A percentile compares a stretch with the other conserved stretches of the same genome.
phyloP scores from a whole-genome alignment of 2,797 vertebrate species.

The Podarcis lilfordi region DNA sequence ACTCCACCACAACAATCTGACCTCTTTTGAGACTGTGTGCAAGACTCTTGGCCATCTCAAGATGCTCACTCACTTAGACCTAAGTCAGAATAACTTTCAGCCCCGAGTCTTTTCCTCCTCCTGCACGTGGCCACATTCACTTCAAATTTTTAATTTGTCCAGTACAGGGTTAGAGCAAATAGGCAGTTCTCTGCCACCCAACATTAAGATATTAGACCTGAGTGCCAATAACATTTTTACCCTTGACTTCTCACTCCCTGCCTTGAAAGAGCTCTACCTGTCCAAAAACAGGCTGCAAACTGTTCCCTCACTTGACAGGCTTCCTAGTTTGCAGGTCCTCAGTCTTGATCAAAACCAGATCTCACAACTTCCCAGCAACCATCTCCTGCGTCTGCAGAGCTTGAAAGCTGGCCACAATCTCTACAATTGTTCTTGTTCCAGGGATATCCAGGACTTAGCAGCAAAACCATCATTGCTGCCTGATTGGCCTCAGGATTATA shows the following conservation, averaged over 20 bases:
- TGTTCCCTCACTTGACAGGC: constrained; percentile 34
- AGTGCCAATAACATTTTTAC: constrained; percentile 63
- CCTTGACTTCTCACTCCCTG: constrained; percentile 52
- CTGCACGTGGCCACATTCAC: constrained; percentile 70
- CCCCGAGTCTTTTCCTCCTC: not conserved
- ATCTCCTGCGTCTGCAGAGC: constrained; percentile 39
- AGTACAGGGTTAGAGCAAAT: constrained; percentile 57
- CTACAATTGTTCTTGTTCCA: constrained; percentile 57
- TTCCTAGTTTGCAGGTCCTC: constrained; percentile 54
- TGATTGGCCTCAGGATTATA: constrained; percentile 67
- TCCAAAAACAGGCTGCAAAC: constrained; percentile 70
- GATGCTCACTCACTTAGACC: constrained; percentile 62
- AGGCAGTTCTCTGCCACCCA: constrained; percentile 60
- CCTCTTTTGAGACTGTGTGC: constrained; percentile 49
- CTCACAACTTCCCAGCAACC: not conserved
- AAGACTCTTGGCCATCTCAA: not conserved
- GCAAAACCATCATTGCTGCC: constrained; percentile 17
- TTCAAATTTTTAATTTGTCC: constrained; percentile 70
- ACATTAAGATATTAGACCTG: constrained; percentile 66
- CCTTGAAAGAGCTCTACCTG: constrained; percentile 71
- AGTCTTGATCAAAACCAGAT: constrained; percentile 68
- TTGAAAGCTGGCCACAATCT: constrained; percentile 56
- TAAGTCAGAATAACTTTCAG: constrained; percentile 74
- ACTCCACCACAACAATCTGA: constrained; percentile 62
- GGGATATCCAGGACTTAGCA: constrained; percentile 47